These are phyloP conservation scores for Polymixis flavicincta DNA, from an alignment of 2,888 invertebrate species.

Conservation along the genomic window DNA sequence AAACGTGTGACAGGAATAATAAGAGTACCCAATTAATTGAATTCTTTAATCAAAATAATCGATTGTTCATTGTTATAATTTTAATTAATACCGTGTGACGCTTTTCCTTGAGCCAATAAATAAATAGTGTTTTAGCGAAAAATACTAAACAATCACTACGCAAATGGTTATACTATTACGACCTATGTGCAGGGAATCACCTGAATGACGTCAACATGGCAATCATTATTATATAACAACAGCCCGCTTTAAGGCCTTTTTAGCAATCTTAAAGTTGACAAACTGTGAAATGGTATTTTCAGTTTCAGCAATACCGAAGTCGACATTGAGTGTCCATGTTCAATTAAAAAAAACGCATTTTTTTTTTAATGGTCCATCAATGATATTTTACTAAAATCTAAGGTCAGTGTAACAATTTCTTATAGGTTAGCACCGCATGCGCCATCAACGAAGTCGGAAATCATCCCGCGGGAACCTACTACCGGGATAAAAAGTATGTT, in stretches of 20 bases:
- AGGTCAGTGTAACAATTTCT: too few species aligned
- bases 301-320: background rate
- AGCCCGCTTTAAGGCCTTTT: background rate
- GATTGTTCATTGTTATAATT: slow-evolving; percentile 6
- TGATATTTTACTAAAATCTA: too few species aligned
- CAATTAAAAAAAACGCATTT: background rate
- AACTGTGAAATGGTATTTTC: background rate
- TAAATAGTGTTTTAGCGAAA: slow-evolving; percentile 3
- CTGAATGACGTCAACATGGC: background rate
- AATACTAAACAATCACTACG: background rate
- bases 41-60: slow-evolving; percentile 7
- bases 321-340: background rate
- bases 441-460: too few species aligned
- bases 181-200: background rate
- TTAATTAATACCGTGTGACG: slow-evolving; percentile 12
- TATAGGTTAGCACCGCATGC: too few species aligned
- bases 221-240: too few species aligned
- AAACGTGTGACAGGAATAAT: background rate
- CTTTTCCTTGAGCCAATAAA: slow-evolving; percentile 7
- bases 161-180: background rate
- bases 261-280: background rate
- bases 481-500: too few species aligned
- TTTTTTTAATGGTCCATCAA: too few species aligned
- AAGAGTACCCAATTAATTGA: background rate
- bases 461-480: too few species aligned